Percentiles rank a stretch among this genome's conserved stretches.
Conservation (phyloP, 2,797 vertebrate species). For the Anguilla pacifica region DNA sequence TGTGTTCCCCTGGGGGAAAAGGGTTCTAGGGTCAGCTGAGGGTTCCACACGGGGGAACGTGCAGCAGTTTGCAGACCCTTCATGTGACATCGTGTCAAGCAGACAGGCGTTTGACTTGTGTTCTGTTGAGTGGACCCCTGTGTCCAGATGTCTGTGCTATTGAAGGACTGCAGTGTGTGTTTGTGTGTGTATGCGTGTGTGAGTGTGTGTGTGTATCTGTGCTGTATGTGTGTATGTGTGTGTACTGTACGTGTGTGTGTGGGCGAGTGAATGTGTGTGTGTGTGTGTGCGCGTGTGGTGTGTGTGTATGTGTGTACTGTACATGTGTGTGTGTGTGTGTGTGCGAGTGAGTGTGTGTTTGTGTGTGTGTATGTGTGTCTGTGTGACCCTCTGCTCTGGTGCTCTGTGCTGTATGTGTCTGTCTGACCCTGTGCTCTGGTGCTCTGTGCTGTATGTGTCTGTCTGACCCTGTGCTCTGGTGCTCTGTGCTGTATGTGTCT, state of each 20-base stretch:
- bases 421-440: not conserved
- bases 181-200: not conserved
- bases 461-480: not conserved
- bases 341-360: no score
- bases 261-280: not conserved
- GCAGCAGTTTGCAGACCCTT: not conserved
- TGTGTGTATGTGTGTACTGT: no score
- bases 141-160: no score
- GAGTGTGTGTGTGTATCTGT: no score
- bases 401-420: not conserved
- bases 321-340: no score
- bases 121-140: no score
- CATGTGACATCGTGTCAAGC: not conserved
- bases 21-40: not conserved
- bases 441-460: not conserved
- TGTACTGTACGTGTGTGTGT: not conserved
- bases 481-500: not conserved
- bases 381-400: not conserved
- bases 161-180: no score
- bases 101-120: not conserved
- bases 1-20: not conserved
- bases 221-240: not conserved
- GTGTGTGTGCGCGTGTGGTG: no score
- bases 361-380: not conserved
- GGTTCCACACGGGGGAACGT: not conserved